phyloP scores from a whole-genome alignment of 2,797 vertebrate species.

The Syngnathus acus region DNA sequence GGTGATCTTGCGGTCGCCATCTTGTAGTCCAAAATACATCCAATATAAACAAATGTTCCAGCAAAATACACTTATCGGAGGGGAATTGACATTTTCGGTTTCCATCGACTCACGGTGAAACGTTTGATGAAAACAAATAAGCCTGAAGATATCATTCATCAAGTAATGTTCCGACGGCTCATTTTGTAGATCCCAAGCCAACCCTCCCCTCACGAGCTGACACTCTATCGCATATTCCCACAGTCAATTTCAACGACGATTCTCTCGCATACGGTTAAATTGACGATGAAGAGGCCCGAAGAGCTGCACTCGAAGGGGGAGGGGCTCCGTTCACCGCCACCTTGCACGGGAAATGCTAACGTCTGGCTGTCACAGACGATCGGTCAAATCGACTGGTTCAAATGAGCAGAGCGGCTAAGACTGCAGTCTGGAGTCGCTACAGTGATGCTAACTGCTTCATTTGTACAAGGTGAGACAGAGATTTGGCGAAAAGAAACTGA shows the following conservation, averaged over 20 bases:
- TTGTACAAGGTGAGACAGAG: not conserved
- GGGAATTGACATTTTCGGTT: slow-evolving; percentile 17
- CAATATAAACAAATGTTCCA: no score
- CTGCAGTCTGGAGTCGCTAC: not conserved
- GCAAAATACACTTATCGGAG: no score
- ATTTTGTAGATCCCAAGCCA: slow-evolving; percentile 35
- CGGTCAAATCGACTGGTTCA: not conserved
- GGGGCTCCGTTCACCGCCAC: not conserved
- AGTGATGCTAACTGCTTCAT: not conserved
- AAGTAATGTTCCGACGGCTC: slow-evolving; percentile 22
- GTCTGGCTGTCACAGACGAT: not conserved
- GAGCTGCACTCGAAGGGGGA: slow-evolving; percentile 32
- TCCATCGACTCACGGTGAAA: slow-evolving; percentile 25
- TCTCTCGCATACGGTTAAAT: slow-evolving; percentile 63
- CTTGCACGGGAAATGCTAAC: not conserved
- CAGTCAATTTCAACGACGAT: slow-evolving; percentile 48
- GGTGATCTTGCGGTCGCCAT: no score
- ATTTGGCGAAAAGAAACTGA: not conserved
- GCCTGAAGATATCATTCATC: slow-evolving; percentile 22
- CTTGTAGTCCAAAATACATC: no score
- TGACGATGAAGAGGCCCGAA: slow-evolving; percentile 62
- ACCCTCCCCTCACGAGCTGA: slow-evolving; percentile 32
- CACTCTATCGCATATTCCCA: slow-evolving; percentile 19
- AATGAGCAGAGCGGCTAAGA: not conserved
- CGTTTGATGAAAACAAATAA: slow-evolving; percentile 31